Conservation (phyloP, 2,888 invertebrate genomes). For the Osedax frankpressi region DNA sequence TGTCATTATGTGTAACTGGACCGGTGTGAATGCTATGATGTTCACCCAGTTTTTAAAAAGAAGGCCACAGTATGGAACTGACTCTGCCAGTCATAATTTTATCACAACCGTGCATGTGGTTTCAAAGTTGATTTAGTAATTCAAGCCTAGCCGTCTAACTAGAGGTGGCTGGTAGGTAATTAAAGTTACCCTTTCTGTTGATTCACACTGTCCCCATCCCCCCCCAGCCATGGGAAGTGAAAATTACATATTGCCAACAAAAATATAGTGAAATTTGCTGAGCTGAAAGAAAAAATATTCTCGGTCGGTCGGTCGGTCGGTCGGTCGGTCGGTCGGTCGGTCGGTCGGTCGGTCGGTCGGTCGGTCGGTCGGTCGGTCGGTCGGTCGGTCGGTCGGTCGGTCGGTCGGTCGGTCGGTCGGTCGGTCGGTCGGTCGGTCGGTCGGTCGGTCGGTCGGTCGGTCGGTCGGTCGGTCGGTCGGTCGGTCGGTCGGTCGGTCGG, state of each 20-base stretch:
- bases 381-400: no score
- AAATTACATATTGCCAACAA: background rate
- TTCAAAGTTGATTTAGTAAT: background rate
- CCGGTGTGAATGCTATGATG: background rate
- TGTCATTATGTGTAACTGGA: conserved; percentile 4
- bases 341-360: no score
- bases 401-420: no score
- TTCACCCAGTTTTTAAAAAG: background rate
- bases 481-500: no score
- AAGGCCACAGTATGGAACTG: background rate
- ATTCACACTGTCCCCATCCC: background rate
- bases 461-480: no score
- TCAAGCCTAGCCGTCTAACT: background rate
- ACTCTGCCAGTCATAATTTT: background rate
- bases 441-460: no score
- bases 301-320: no score
- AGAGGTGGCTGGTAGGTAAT: background rate
- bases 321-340: no score
- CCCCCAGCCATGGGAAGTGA: background rate
- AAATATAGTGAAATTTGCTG: background rate
- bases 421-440: no score
- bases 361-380: no score
- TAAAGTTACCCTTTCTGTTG: no score
- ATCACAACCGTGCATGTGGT: conserved; percentile 1
- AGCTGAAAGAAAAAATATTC: no score